Percentiles rank a stretch among this genome's conserved stretches.
Conservation (phyloP, 2,797 vertebrate species). For the Gambelia wislizenii region DNA sequence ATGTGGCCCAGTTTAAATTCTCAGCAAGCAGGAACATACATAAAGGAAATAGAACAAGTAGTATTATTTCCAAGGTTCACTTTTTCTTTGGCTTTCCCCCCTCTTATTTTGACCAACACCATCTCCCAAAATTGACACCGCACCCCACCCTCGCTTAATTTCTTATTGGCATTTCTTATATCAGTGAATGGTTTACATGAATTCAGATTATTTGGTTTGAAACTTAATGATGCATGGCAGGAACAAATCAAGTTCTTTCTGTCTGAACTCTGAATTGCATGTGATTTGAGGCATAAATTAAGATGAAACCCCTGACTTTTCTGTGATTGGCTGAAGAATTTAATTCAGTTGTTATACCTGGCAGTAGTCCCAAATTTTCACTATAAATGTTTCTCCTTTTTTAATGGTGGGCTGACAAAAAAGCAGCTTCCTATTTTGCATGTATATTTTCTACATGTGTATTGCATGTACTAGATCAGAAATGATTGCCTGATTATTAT, state of each 20-base stretch:
- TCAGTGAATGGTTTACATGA: neutral
- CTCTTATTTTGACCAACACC: neutral
- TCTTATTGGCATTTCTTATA: accelerated
- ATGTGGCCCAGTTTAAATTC: accelerated
- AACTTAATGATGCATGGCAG: neutral
- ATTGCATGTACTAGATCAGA: neutral
- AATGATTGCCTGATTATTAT: constrained; percentile 56
- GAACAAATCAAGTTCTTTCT: neutral
- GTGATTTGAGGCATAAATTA: neutral
- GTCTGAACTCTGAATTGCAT: constrained; percentile 4
- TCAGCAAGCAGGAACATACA: neutral
- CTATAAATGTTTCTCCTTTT: constrained; percentile 3
- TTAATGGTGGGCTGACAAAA: constrained; percentile 25
- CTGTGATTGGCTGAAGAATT: neutral
- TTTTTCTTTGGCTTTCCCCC: neutral
- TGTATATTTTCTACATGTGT: constrained; percentile 7
- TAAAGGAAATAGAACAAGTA: constrained; percentile 4
- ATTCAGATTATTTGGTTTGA: neutral
- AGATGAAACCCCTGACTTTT: constrained; percentile 19
- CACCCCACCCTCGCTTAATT: too few species aligned
- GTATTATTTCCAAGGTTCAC: neutral
- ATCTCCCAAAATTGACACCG: neutral
- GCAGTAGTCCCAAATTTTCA: constrained; percentile 32
- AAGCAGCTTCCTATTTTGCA: neutral
- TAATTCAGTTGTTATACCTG: neutral